Base-by-base conservation (phyloP, 2,888 invertebrate species). In the Stenodera caucasica region DNA sequence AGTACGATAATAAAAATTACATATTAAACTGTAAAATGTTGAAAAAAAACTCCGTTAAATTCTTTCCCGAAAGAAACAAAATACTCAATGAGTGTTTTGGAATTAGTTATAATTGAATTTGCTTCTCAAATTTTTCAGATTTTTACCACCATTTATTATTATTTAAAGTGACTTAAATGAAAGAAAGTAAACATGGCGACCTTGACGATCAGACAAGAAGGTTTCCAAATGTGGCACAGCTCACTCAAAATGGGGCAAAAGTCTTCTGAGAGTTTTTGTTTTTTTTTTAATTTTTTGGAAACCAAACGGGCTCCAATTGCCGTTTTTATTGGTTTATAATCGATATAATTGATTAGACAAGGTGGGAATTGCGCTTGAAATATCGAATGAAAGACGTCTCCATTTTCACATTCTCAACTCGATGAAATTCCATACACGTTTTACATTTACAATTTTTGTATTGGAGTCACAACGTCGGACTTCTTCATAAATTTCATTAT, bases 161-260 rank as follows among this genome's bases (percentile, higher is more conserved):
- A 18, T 11, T 45, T 18, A 3, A n/a, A 45, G 23, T 12, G 68
- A 66, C 64, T 60, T 63, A 69, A 67, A 67, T 64, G 67, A 70
- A 74, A 71, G 73, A 74, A 74, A 72, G 72, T 70, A 67, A 73
- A 75, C 74, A 71, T 61, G 74, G 60, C 68, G 70, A 64, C 74
- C 74, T 75, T 75, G 72, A 33, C 33, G 14, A 26, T 30, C 37
- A 49, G 49, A 49, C 40, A 55, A 32, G 40, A 45, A 29, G 45
- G 18, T 40, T 55, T 49, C 55, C 53, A 57, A 32, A 57, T 49
- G 49, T 56, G 53, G 30, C 57, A 57, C 56, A 60, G 45, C 53
- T 51, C 55, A 30, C 29, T 26, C 40, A 6, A 35, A n/a, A 33
- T n/a, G 33, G 33, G 14, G 37, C 14, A 37, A 14, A 37, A 37